Conservation (phyloP, 2,888 invertebrate genomes). For the Drosophila subquinaria region DNA sequence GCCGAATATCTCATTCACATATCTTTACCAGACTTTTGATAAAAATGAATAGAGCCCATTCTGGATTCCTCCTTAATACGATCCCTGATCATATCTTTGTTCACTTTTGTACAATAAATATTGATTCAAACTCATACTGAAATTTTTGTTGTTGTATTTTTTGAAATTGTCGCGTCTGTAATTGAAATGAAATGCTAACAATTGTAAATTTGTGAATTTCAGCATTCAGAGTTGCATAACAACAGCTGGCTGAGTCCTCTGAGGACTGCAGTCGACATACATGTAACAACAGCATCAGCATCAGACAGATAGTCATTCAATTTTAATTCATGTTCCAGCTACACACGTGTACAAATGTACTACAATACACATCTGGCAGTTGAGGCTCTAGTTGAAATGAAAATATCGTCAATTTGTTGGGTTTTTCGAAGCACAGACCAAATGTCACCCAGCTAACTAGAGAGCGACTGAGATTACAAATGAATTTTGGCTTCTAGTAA, state of each 20-base stretch:
- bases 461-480: not conserved
- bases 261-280: not conserved
- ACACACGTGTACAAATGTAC: not conserved
- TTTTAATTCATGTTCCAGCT: constrained; percentile 44
- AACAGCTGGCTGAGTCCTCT: not conserved
- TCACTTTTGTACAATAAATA: not conserved
- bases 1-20: not conserved
- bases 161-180: constrained; percentile 27
- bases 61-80: not conserved
- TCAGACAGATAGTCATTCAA: constrained; percentile 49
- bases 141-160: not conserved
- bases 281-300: constrained; percentile 37
- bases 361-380: not conserved
- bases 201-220: constrained; percentile 58
- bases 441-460: not conserved
- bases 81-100: too few relatives aligned
- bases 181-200: constrained; percentile 34
- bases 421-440: not conserved
- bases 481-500: not conserved
- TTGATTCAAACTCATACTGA: not conserved
- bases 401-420: constrained; percentile 7
- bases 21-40: not conserved
- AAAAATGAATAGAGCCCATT: not conserved
- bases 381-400: constrained; percentile 6
- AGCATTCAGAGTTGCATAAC: constrained; percentile 19